Percentiles rank a stretch among this genome's conserved stretches.
Conservation (phyloP, 1,140 invertebrate genomes). For the Ganaspis sp. region DNA sequence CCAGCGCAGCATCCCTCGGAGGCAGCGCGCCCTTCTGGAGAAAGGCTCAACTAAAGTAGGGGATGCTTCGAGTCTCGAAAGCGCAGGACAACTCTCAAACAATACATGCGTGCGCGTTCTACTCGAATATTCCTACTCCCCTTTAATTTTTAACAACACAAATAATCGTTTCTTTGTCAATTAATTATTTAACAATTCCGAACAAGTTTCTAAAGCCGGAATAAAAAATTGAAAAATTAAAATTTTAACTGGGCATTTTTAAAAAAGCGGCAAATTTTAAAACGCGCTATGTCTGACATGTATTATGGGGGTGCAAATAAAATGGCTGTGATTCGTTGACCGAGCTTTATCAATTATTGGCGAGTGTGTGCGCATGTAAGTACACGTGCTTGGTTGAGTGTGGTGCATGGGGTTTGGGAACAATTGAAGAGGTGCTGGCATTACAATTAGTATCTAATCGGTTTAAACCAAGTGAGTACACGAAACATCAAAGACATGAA, state of each 20-base stretch:
- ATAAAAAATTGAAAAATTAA: neutral
- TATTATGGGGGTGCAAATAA: slow-evolving; percentile 45
- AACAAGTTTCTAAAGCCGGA: neutral
- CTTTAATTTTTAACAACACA: neutral
- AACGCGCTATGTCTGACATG: neutral
- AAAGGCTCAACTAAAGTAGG: slow-evolving; percentile 45
- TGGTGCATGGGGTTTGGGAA: slow-evolving; percentile 1
- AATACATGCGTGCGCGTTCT: slow-evolving; percentile 48
- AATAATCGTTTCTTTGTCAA: neutral
- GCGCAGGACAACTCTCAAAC: slow-evolving; percentile 55
- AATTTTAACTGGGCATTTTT: neutral
- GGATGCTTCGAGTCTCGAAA: slow-evolving; percentile 50
- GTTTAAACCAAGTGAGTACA: slow-evolving; percentile 10
- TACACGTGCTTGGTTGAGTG: slow-evolving; percentile 16
- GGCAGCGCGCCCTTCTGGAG: slow-evolving; percentile 54
- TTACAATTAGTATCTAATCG: slow-evolving; percentile 27
- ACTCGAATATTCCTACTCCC: neutral
- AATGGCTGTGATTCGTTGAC: slow-evolving; percentile 61
- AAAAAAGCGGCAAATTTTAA: slow-evolving; percentile 2
- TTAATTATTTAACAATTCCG: neutral
- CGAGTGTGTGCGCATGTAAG: slow-evolving; percentile 22
- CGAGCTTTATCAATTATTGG: slow-evolving; percentile 28
- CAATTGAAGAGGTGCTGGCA: slow-evolving; percentile 22
- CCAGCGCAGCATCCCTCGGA: slow-evolving; percentile 62
- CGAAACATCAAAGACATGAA: neutral